phyloP scores from a whole-genome alignment of 2,888 invertebrate species.

The Eupithecia dodoneata region DNA sequence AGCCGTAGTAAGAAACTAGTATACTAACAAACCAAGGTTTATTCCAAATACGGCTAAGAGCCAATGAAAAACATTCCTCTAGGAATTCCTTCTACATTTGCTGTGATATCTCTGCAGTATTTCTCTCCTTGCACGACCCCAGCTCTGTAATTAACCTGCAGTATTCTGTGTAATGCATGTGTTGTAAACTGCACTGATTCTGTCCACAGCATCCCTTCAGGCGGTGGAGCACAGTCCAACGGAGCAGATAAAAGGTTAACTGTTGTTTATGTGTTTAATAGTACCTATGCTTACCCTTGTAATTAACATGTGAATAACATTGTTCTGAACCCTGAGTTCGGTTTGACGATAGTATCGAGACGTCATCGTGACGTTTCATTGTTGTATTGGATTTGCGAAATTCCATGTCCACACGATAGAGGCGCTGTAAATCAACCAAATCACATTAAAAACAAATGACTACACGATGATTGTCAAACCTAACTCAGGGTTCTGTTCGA shows the following conservation, averaged over 20 bases:
- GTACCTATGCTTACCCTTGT: slow-evolving; percentile 20
- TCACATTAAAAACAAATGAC: neutral
- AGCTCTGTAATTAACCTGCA: slow-evolving; percentile 46
- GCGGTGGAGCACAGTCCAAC: slow-evolving; percentile 40
- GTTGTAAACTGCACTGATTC: slow-evolving; percentile 62
- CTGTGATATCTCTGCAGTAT: slow-evolving; percentile 15
- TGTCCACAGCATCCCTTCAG: slow-evolving; percentile 59
- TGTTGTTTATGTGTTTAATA: slow-evolving; percentile 45
- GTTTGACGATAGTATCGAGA: neutral
- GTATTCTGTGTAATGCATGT: slow-evolving; percentile 48
- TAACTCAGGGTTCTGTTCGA: neutral
- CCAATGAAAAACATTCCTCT: neutral
- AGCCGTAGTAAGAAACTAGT: too few species aligned
- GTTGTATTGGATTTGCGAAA: neutral
- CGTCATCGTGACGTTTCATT: neutral
- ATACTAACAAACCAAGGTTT: neutral
- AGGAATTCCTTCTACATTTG: neutral
- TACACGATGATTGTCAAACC: neutral
- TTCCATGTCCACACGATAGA: neutral
- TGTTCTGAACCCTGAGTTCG: neutral
- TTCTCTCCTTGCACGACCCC: slow-evolving; percentile 34
- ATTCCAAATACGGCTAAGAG: neutral
- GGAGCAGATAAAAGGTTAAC: slow-evolving; percentile 55
- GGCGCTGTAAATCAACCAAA: neutral
- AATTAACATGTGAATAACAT: neutral